Evolutionary conservation across 2,113 vertebrate species (phyloP), one percentile per base, ranked within the genome.

Genomic region (Corythoichthys intestinalis): DNA sequence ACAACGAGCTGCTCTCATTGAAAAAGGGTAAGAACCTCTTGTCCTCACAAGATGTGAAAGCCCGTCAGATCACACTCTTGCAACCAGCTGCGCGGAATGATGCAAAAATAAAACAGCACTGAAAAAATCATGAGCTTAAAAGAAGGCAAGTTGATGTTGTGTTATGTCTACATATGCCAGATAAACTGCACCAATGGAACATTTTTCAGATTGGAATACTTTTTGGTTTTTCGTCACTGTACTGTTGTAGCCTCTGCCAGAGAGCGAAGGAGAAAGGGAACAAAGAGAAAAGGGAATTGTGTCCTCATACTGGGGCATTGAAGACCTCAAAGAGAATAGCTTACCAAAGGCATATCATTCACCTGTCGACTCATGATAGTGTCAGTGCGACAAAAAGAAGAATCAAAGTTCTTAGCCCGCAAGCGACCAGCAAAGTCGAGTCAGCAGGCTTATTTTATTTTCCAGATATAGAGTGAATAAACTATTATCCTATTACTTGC

Each of bases 321-420:
- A 88, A 88, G 83, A 66, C 85, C 81, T 90, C 82, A 88, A 87
- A 90, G 83, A 82, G 84, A 90, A 88, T 87, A 80, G 71, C 76
- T 86, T 74, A 85, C 76, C 68, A 85, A 78, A 87, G 80, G 39
- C 56, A 52, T 66, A 75, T 85, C 87, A 69, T 71, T 88, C 82
- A 87, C 81, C 79, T 81, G 85, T 77, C 83, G 75, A 60, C 78
- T 71, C 69, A 60, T 35, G 64, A 62, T 68, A 28, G 65, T 73
- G 75, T 81, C 81, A 81, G 41, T 20, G 67, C 75, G 60, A 80
- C 74, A 61, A 66, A 54, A 77, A 38, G 52, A 4, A 62, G 59
- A 71, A 78, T 70, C 77, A 85, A 72, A 84, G 82, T 68, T 75
- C 68, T 67, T 12, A 75, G 77, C 3, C 67, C 47, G 56, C 12